Evolutionary conservation across 35 echinoderm and acorn worm species (phyloP), one percentile per base, ranked within the genome.

Genomic region (Amphiura filiformis): DNA sequence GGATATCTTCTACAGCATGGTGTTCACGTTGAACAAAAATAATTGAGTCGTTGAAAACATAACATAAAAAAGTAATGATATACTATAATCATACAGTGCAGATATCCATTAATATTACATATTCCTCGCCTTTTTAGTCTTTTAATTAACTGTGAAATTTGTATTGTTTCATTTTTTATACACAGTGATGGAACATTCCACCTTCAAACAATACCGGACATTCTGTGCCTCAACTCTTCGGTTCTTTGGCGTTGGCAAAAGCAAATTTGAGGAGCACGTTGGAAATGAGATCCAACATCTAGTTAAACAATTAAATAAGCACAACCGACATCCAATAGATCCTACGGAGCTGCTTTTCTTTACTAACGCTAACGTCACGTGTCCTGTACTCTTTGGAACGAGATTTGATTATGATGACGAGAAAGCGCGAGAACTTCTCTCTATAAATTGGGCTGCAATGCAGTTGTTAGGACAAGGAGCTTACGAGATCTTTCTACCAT

Each of bases 211-310:
- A 26, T 70, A 70, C 26, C 61, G 61, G 11, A 70, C 7, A n/a
- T 70, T 70, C 26, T 70, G 11, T 11, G 15, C 61, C 26, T 70
- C 61, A 70, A 70, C 61, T 26, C 26, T 70, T 13, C 61, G 61
- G 4, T 3, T 2, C 26, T 92, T 97, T 38, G 95, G 95, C 31
- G 85, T 97, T 44, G 95, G 95, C 28, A 97, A 88, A 38, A 87
- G 70, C 0, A 94, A 79, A 75, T 87, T 97, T 35, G 92, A 97
- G 76, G 88, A 89, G 23, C 79, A 76, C 30, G 76, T 94, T 13
- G 82, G 76, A 23, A 86, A 88, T 12, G 95, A 97, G 65, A 82
- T 89, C 20, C 47, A 39, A 0, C 14, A 80, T 22, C 38, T 93
- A 37, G 64, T 88, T 13, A 12, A 75, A 9, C 52, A 75, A 38